Percentiles rank a stretch among this genome's conserved stretches.
phyloP scores from a whole-genome alignment of 1,140 invertebrate species.

The Oedothorax gibbosus region DNA sequence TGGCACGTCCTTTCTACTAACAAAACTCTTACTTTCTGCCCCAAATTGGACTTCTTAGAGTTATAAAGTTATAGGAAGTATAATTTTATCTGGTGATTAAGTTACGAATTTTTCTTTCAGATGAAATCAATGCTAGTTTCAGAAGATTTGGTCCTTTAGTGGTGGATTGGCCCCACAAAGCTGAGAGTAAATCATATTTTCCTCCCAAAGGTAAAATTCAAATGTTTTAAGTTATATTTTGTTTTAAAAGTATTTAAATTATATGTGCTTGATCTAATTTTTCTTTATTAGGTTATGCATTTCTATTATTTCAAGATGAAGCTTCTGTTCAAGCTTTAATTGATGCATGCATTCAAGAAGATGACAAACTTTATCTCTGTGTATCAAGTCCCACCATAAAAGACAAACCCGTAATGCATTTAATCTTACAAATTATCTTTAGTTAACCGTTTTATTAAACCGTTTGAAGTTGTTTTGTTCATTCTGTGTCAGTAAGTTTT shows the following conservation, averaged over 20 bases:
- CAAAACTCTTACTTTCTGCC: too few relatives aligned
- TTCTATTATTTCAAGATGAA: conserved; percentile 86
- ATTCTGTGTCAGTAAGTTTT: neutral
- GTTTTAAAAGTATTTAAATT: neutral
- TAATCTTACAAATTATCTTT: neutral
- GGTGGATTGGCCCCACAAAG: conserved; percentile 99
- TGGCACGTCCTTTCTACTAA: too few relatives aligned
- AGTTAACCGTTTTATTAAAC: neutral
- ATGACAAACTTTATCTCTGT: conserved; percentile 97
- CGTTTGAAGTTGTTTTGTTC: neutral
- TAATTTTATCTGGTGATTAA: too few relatives aligned
- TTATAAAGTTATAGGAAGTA: too few relatives aligned
- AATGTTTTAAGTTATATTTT: neutral
- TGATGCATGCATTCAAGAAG: conserved; percentile 97
- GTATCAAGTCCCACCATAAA: conserved; percentile 99
- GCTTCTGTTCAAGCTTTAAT: conserved; percentile 96
- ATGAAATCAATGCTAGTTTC: conserved; percentile 98
- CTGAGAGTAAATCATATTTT: conserved; percentile 99
- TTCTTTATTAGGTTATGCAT: conserved; percentile 74
- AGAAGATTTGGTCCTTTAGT: conserved; percentile 95
- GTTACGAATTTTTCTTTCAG: conserved; percentile 66
- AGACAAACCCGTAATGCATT: conserved; percentile 85
- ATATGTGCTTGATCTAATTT: neutral
- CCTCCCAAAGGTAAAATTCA: conserved; percentile 82
- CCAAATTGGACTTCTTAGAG: too few relatives aligned